Base-by-base conservation (phyloP, 2,888 invertebrate species). In the Agrilus mali region DNA sequence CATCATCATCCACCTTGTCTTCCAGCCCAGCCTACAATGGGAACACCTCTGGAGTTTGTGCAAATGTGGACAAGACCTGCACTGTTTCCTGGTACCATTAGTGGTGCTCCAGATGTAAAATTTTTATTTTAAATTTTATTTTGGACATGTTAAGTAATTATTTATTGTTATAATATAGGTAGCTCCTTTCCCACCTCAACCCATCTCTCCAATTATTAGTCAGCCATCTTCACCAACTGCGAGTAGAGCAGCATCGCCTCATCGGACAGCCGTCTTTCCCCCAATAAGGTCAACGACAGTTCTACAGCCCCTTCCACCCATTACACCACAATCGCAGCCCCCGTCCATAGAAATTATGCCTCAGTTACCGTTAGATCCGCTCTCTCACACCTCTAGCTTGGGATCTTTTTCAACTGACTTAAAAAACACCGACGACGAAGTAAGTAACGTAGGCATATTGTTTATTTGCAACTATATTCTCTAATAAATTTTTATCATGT, bases 211-310 rank as follows among this genome's bases (percentile, higher is more conserved):
- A 10, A 74, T 82, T 64, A 74, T 83, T 60, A 80, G 79, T 58
- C 77, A 78, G 52, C 75, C 77, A 54, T 80, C 83, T 41, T 86
- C 88, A 36, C 86, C 87, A 37, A 80, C 82, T 47, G 84, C 83
- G 60, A 86, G 86, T 56, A 75, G 84, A 55, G 74, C 82, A 41
- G 73, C 75, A 32, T 83, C 83, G 41, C 84, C 84, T 4, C 74
- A 73, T 51, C 64, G 75, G 49, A 53, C 59, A 27, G 8, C 27
- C n/a, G n/a, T n/a, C 27, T 27, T 27, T 10, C 42, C 33, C 34
- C 38, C 45, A 41, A 36, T 46, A 22, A 40, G 46, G 38, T 31
- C 46, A 61, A 37, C 71, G 69, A 27, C 68, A 68, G 50, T 68
- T 66, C 47, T 67, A 67, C 44, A 67, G 44, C 68, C 70, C 36